Base-by-base conservation (phyloP, 1,140 invertebrate genomes). In the Rhopalosiphum maidis region DNA sequence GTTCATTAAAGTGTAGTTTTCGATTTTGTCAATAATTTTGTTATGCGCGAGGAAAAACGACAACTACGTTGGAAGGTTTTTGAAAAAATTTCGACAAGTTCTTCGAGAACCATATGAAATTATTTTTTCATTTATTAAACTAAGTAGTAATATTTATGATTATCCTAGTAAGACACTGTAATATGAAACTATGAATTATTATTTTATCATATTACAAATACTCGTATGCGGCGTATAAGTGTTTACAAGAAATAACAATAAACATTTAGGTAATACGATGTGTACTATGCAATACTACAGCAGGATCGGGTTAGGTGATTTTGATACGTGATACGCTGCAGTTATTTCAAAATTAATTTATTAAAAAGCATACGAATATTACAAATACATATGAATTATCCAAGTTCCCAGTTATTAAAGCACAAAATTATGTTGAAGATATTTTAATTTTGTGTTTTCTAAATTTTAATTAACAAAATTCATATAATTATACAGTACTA, bases 171-270 rank as follows among this genome's bases (percentile, higher is more conserved):
- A 77, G 30, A n/a, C 60, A 77, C 5, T 77, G 60, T 77, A 77
- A 77, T 77, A 77, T 5, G n/a, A 77, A 77, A 77, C 60, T 15
- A 77, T 77, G 30, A 77, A 35, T n/a, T 77, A 77, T 77, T 18
- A 77, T 77, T 51, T 77, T 77, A 77, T 77, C 60, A 77, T 77
- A n/a, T 77, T 77, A 77, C n/a, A n/a, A 77, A 77, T 77, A 77
- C n/a, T 77, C n/a, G 30, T 3, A 22, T n/a, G 11, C 15, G 60
- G 15, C 4, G 30, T 77, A 18, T n/a, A 15, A 77, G 60, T n/a
- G 30, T 35, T 68, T 18, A 30, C 3, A 68, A 68, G n/a, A 9
- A 77, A 77, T 77, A n/a, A 77, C 60, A 77, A 77, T 35, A n/a
- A 77, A n/a, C 60, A 77, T 77, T 77, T 77, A 18, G 4, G 60